Evolutionary conservation across 2,888 invertebrate species (phyloP).

Genomic region (Sinotaia quadrata): DNA sequence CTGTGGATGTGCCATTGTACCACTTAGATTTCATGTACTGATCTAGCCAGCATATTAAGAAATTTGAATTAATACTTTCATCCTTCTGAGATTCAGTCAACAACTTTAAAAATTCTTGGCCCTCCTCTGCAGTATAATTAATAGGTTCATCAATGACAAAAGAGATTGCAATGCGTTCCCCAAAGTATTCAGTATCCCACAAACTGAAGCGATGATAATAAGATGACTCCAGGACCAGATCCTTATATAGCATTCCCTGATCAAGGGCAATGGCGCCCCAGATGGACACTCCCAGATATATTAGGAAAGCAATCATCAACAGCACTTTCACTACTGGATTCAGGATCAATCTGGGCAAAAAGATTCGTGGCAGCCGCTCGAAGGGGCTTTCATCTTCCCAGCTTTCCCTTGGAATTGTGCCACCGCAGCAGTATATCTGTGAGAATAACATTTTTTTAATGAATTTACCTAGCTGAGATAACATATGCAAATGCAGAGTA

Average conservation of each 20-base stretch:
- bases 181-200: conserved; percentile 40
- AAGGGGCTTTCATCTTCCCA: conserved; percentile 44
- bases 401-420: conserved; percentile 36
- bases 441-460: not conserved
- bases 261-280: conserved; percentile 49
- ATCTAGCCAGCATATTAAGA: not conserved
- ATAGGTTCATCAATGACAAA: conserved; percentile 40
- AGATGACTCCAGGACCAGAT: conserved; percentile 49
- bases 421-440: conserved; percentile 40
- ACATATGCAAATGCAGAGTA: too few species aligned
- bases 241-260: conserved; percentile 50
- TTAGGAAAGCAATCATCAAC: conserved; percentile 40
- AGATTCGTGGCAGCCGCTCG: conserved; percentile 44
- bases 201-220: conserved; percentile 47
- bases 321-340: conserved; percentile 26
- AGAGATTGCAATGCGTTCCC: conserved; percentile 40
- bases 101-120: not conserved
- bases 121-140: conserved; percentile 26
- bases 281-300: conserved; percentile 47
- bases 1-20: not conserved
- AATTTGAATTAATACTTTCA: not conserved
- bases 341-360: conserved; percentile 34
- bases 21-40: not conserved
- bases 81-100: not conserved
- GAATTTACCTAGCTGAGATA: too few species aligned